Evolutionary conservation across 1,140 invertebrate genomes (phyloP).

Genomic region (Leptinotarsa undecemlineata): DNA sequence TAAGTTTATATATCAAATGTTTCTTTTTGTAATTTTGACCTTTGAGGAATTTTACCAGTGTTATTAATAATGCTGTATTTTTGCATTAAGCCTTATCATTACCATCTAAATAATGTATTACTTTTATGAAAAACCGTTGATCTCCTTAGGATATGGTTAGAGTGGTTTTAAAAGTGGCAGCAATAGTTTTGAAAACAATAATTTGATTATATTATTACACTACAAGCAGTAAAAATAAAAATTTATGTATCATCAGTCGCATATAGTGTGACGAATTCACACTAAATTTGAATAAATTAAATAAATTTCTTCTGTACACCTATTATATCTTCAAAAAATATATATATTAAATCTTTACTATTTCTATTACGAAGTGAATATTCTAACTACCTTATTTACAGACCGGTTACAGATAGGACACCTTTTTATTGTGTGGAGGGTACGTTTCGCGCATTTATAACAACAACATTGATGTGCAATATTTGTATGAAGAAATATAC

Average conservation of each 20-base stretch:
- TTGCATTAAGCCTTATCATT: too few relatives aligned
- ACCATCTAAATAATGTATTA: too few relatives aligned
- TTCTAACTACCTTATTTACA: constrained; percentile 66
- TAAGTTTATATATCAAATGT: too few relatives aligned
- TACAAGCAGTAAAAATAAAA: background rate
- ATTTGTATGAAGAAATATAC: constrained; percentile 67
- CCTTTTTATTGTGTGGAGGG: constrained; percentile 63
- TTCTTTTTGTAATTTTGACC: too few relatives aligned
- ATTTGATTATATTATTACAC: too few relatives aligned
- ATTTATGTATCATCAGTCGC: background rate
- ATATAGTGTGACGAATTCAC: background rate
- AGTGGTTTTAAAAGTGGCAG: too few relatives aligned
- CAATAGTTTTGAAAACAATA: too few relatives aligned
- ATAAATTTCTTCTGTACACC: constrained; percentile 45
- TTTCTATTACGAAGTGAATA: constrained; percentile 51
- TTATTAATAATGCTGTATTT: too few relatives aligned
- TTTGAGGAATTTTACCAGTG: too few relatives aligned
- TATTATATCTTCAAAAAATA: constrained; percentile 9
- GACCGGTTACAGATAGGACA: constrained; percentile 71
- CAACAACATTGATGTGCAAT: constrained; percentile 70
- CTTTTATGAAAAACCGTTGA: too few relatives aligned
- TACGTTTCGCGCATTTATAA: constrained; percentile 67
- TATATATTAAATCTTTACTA: constrained; percentile 18
- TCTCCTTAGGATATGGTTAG: too few relatives aligned
- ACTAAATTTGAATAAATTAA: constrained; percentile 28